Percentiles rank a stretch among this genome's conserved stretches.
phyloP scores from a whole-genome alignment of 2,888 invertebrate species.

The Oscheius sp. region DNA sequence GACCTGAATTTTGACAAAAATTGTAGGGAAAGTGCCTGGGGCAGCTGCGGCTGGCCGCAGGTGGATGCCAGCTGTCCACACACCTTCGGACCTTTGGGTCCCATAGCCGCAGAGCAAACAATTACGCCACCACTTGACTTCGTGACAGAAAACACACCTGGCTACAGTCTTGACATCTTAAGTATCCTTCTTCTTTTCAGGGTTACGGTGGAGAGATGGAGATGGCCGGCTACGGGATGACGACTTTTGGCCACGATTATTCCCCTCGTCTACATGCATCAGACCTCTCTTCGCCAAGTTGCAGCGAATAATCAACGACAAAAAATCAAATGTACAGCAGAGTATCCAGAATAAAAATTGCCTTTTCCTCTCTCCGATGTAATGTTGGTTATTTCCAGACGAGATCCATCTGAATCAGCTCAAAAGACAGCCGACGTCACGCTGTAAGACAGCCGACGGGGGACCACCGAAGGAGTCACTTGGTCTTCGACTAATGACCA shows the following conservation, averaged over 20 bases:
- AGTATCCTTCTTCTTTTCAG: neutral
- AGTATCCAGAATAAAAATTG: constrained; percentile 24
- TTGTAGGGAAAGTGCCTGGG: constrained; percentile 6
- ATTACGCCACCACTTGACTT: constrained; percentile 30
- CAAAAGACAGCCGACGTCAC: neutral
- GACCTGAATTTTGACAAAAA: too few relatives aligned
- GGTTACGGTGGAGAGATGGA: constrained; percentile 19
- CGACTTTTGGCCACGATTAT: constrained; percentile 21
- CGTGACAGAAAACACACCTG: constrained; percentile 24
- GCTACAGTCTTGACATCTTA: neutral
- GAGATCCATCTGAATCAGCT: neutral
- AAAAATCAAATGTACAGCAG: constrained; percentile 13
- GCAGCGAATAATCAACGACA: constrained; percentile 25
- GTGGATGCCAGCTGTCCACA: constrained; percentile 28
- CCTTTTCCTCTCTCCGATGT: constrained; percentile 2
- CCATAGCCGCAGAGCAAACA: constrained; percentile 28
- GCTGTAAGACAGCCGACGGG: neutral
- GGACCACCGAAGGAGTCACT: neutral
- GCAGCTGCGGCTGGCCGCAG: constrained; percentile 28
- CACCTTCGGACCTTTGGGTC: constrained; percentile 18
- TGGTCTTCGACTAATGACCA: constrained; percentile 1
- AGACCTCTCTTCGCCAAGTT: constrained; percentile 31
- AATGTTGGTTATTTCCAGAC: too few relatives aligned
- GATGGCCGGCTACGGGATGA: constrained; percentile 20
- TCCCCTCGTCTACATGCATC: constrained; percentile 27